Evolutionary conservation across 2,888 invertebrate species (phyloP), one percentile per base, ranked within the genome.

Genomic region (Pristionchus entomophagus): DNA sequence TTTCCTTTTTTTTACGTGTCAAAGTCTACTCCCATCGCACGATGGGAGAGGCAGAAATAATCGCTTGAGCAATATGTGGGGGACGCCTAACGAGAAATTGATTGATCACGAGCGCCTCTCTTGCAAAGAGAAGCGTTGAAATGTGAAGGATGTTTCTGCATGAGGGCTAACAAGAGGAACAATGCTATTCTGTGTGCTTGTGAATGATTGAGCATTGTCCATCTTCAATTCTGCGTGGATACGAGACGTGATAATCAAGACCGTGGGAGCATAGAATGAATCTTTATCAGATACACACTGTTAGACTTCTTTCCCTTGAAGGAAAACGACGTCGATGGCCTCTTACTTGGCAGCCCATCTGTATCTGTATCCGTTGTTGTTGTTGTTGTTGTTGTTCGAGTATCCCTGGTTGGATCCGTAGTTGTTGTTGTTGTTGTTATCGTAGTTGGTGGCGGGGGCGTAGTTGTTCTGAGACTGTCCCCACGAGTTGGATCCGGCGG

Each of bases 371-470:
- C 73, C 32, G 35, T 45, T 45, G n/a, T n/a, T n/a, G n/a, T 59
- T 29, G 26, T 29, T 29, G 19, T 69, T 69, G 65, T 69, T 29
- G 69, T 69, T 73, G 73, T 73, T 73, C 26, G 73, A 73, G 45
- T 73, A 73, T n/a, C 73, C 73, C 73, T 73, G 73, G 73, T 73
- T 73, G 45, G 22, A n/a, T 41, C 73, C 73, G 51, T 78, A 78
- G 51, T 78, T 78, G 77, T 49, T 78, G 29, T 26, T 51, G 78
- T 49, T 49, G 29, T 26, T 51, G 78, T 49, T 49, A 17, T 29
- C 78, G 78, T 78, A 78, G 73, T 73, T 73, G 45, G 38, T 77
- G 77, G 41, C n/a, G 2, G 45, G n/a, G n/a, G 32, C 77, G 77
- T 77, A 77, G 45, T 49, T 77, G 78, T 29, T 53, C 51, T 49